Evolutionary conservation across 2,888 invertebrate species (phyloP), one percentile per base, ranked within the genome.

Genomic region (Drosophila merina): DNA sequence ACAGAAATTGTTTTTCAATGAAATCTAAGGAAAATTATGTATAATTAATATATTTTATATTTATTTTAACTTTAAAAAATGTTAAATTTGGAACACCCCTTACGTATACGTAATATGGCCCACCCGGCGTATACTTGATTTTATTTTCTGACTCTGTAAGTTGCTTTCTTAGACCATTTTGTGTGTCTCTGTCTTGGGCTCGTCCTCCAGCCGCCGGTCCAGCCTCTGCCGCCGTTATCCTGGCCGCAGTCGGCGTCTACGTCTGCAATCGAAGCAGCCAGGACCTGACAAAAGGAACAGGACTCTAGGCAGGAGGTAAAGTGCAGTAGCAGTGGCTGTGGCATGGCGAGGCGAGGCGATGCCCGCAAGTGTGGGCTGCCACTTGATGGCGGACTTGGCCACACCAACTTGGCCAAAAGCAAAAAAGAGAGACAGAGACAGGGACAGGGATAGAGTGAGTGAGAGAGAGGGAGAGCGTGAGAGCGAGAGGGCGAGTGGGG

Each of bases 331-430:
- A 44, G 49, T 6, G 44, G 55, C 42, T 6, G 38, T 2, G 12
- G 38, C 40, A 42, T 9, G 25, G 40, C 40, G 51, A 38, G 28
- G 68, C 44, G 44, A 44, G 9, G 57, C 40, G 26, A 47, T 66
- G 70, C 75, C 86, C 87, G 71, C 87, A 86, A 83, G 75, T 88
- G 88, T 85, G 83, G 83, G 88, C 70, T 82, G 83, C 85, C 88
- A 85, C 79, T 83, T 87, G 86, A 82, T 82, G 70, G 87, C 87
- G 87, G 44, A 44, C 44, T 44, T 44, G 44, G 84, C 66, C 80
- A 83, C 64, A 60, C 51, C 74, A 72, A 77, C 66, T 60, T 68
- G 66, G 63, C 64, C 64, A 47, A 48, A 28, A 57, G 77, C 54
- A 12, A 10, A n/a, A 26, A 31, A 33, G 33, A 51, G n/a, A 25